phyloP scores from a whole-genome alignment of 1,140 invertebrate species.

The Anoplolepis gracilipes region DNA sequence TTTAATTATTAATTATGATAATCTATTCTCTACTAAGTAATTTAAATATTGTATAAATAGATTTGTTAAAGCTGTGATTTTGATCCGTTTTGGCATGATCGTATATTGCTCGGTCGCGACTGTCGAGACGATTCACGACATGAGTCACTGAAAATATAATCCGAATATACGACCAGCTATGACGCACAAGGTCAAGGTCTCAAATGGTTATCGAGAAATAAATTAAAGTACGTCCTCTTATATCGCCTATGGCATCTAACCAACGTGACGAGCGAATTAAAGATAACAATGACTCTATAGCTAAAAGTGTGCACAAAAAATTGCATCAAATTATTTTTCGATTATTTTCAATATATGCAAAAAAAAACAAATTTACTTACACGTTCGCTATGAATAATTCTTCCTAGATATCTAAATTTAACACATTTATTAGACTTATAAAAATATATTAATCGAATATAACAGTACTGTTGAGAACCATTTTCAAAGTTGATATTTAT shows the following conservation, averaged over 20 bases:
- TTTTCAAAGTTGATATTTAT: slow-evolving; percentile 11
- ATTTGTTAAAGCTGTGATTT: slow-evolving; percentile 10
- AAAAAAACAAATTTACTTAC: neutral
- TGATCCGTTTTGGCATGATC: neutral
- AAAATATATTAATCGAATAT: neutral
- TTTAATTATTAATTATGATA: neutral
- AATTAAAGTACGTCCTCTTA: slow-evolving; percentile 70
- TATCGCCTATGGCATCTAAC: neutral
- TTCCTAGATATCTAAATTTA: neutral
- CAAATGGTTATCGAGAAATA: slow-evolving; percentile 75
- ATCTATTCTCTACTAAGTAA: neutral
- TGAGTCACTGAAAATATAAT: slow-evolving; percentile 75
- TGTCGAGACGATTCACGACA: slow-evolving; percentile 41
- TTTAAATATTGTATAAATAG: neutral
- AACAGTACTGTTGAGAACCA: neutral
- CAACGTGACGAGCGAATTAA: neutral
- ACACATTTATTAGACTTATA: neutral
- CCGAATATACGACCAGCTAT: slow-evolving; percentile 67
- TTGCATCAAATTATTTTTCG: neutral
- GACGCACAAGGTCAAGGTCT: slow-evolving; percentile 77
- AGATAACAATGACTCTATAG: slow-evolving; percentile 2
- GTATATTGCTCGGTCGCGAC: slow-evolving; percentile 7
- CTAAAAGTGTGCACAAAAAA: neutral
- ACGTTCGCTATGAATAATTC: neutral
- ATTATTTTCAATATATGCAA: neutral